These are phyloP conservation scores for Ibycter americanus DNA, from an alignment of 2,797 vertebrate species.

Conservation along the genomic window DNA sequence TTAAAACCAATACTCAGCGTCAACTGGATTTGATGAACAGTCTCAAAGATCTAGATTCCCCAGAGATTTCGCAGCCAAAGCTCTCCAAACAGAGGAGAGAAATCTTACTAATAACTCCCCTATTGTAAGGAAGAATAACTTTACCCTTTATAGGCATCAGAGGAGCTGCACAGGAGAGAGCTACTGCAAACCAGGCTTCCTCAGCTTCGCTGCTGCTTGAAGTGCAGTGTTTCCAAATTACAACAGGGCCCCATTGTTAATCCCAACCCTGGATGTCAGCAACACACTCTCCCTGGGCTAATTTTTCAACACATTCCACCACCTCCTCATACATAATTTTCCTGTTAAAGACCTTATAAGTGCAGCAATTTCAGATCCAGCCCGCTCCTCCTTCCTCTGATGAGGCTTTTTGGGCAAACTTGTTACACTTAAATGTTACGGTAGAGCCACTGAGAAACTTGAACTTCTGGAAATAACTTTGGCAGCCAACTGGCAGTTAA, in stretches of 20 bases:
- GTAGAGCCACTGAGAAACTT: conserved; percentile 9
- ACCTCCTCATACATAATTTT: not conserved
- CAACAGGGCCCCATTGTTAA: not conserved
- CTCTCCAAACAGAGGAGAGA: not conserved
- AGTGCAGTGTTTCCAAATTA: not conserved
- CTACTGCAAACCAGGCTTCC: not conserved
- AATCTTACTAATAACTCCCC: not conserved
- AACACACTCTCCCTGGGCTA: not conserved
- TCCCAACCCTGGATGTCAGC: not conserved
- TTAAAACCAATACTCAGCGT: not conserved
- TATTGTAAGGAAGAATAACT: not conserved
- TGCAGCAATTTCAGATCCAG: not conserved
- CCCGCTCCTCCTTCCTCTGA: not conserved
- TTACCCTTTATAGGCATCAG: not conserved
- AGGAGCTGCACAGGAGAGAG: not conserved
- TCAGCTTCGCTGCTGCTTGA: not conserved
- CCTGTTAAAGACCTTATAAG: not conserved
- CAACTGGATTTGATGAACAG: not conserved
- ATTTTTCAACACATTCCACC: conserved; percentile 17
- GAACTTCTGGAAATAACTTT: not conserved
- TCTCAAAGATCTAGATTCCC: not conserved
- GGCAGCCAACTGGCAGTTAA: not conserved
- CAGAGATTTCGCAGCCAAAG: not conserved
- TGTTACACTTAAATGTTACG: not conserved
- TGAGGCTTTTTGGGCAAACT: not conserved